phyloP scores from a whole-genome alignment of 2,888 invertebrate genomes.

The Chesias legatella region DNA sequence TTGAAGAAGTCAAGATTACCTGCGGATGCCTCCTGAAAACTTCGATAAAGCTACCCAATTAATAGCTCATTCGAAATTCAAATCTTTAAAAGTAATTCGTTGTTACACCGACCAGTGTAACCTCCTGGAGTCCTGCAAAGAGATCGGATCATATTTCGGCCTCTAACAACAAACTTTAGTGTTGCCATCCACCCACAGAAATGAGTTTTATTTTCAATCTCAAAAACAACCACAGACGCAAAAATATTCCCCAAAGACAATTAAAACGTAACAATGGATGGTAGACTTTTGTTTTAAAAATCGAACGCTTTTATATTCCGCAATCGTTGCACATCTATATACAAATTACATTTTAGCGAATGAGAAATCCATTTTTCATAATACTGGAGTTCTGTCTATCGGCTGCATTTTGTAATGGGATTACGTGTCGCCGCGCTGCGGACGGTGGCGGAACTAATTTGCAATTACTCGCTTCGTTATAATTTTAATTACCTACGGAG shows the following conservation, averaged over 20 bases:
- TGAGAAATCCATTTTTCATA: constrained; percentile 19
- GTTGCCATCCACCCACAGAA: no score
- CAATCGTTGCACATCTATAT: constrained; percentile 6
- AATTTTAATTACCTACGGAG: constrained; percentile 9
- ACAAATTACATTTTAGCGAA: constrained; percentile 13
- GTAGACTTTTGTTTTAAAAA: constrained; percentile 15
- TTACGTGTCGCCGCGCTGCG: constrained; percentile 11
- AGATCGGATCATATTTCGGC: no score
- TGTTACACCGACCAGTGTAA: no score
- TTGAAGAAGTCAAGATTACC: no score
- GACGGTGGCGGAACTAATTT: constrained; percentile 14
- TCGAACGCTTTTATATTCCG: constrained; percentile 10
- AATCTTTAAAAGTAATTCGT: no score
- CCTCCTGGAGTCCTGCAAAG: no score
- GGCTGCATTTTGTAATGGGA: constrained; percentile 12
- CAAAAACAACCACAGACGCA: not conserved
- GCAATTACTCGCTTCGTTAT: constrained; percentile 6
- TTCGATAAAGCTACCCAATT: no score
- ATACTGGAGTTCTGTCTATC: constrained; percentile 12
- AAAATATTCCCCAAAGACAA: constrained; percentile 11
- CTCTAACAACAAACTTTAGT: no score
- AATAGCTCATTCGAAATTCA: no score
- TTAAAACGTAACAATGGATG: constrained; percentile 12
- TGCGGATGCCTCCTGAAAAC: no score
- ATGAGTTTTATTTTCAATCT: no score